Conservation (phyloP, 1,140 invertebrate species). For the Trachymyrmex septentrionalis region DNA sequence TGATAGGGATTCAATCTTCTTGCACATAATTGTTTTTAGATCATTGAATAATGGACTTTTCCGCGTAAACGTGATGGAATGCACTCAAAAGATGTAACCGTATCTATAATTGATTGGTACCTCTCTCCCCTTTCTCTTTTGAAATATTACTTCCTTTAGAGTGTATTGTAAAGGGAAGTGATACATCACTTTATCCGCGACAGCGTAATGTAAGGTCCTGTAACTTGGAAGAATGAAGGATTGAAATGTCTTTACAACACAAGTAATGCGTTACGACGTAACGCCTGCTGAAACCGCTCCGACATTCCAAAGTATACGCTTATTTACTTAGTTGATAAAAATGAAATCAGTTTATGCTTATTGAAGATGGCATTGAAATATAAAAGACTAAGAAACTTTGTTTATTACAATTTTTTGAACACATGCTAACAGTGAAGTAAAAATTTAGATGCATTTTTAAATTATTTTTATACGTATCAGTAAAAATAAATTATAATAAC, state of each 20-base stretch:
- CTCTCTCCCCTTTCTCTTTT: background rate
- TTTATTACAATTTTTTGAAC: background rate
- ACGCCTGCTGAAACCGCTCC: background rate
- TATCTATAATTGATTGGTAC: conserved; percentile 53
- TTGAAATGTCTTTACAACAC: conserved; percentile 39
- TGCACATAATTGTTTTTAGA: conserved; percentile 53
- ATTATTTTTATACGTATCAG: background rate
- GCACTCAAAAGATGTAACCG: conserved; percentile 39
- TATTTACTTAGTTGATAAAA: background rate
- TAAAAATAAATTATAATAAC: background rate
- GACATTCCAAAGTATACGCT: background rate
- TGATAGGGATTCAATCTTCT: conserved; percentile 28
- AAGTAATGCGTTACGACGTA: conserved; percentile 3
- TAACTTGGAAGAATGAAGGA: conserved; percentile 43
- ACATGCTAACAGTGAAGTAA: background rate
- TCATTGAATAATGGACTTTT: conserved; percentile 40
- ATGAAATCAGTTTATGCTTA: background rate
- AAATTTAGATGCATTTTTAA: background rate
- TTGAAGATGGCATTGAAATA: background rate
- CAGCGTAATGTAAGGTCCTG: conserved; percentile 48
- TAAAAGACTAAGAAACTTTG: background rate
- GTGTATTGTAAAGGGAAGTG: conserved; percentile 38
- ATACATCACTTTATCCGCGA: conserved; percentile 61
- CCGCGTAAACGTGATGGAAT: background rate
- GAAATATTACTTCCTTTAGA: conserved; percentile 50